Base-by-base conservation (phyloP, 2,888 invertebrate genomes). In the Dynastes hyllus region DNA sequence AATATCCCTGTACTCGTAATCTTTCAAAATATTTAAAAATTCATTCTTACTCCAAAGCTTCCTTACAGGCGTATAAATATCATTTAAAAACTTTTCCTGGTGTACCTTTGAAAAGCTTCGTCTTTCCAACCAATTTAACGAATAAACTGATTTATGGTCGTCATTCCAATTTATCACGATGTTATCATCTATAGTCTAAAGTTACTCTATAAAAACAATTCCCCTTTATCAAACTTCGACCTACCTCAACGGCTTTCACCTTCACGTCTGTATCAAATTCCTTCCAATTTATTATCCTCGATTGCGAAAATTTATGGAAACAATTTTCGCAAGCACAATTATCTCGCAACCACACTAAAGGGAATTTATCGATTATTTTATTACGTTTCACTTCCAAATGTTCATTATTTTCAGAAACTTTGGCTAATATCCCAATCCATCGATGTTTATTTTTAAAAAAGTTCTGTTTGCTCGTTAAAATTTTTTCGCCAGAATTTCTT, bases 331-430 rank as follows among this genome's bases (percentile, higher is more conserved):
- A 95, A 81, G 92, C 93, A 83, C 95, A 95, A 85, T 94, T 94
- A 85, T 95, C 95, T 81, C 95, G 88, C 55, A 95, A 86, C 94
- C 94, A 95, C 45, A 94, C 91, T 81, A 91, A 90, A 0, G 95
- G 94, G 84, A 92, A 94, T 11, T 53, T 67, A 67, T 83, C 81
- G 2, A 53, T 70, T 77, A 90, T 77, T 6, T 80, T 69, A n/a
- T 80, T 77, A 45, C 69, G 66, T 58, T 80, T 80, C 11, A 83
- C 70, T 6, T 79, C 66, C 65, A 83, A 78, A 79, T 81, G 73
- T 70, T 81, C 81, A 29, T 80, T 71, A 70, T 82, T 69, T 2
- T 69, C 71, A 9, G 79, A 78, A 55, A 82, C 29, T 29, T 71
- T 76, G 5, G 78, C 80, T 50, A 50, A 37, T 29, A 70, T 40